A percentile compares a stretch with the other conserved stretches of the same genome.
phyloP scores from a whole-genome alignment of 1,140 invertebrate species.

The Pogonognathellus flavescens region DNA sequence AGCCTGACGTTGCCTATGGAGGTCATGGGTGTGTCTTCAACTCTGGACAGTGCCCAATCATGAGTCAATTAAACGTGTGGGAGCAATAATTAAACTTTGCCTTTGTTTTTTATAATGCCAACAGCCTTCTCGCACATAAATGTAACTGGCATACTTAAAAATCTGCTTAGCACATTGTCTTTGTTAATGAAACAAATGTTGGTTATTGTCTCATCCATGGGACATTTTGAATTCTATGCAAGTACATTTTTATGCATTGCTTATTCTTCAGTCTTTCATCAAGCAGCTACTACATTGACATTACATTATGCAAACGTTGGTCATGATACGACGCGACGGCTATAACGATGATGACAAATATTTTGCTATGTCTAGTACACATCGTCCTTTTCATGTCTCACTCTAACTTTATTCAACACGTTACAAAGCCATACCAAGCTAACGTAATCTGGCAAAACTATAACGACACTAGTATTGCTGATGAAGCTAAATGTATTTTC shows the following conservation, averaged over 20 bases:
- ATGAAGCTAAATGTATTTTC: slow-evolving; percentile 38
- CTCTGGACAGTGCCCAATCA: slow-evolving; percentile 60
- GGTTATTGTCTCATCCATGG: neutral
- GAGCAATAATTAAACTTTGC: slow-evolving; percentile 50
- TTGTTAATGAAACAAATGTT: slow-evolving; percentile 24
- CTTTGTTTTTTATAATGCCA: neutral
- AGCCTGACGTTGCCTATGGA: slow-evolving; percentile 50
- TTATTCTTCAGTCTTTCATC: neutral
- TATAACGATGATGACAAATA: slow-evolving; percentile 23
- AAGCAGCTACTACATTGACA: neutral
- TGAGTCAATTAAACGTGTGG: slow-evolving; percentile 58
- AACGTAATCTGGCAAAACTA: slow-evolving; percentile 7
- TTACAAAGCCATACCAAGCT: neutral
- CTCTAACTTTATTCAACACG: neutral
- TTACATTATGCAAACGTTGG: slow-evolving; percentile 1
- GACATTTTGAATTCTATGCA: neutral
- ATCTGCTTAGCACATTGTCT: neutral
- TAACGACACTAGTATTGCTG: slow-evolving; percentile 21
- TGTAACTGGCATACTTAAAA: neutral
- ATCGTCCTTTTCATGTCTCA: neutral
- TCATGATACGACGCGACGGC: neutral
- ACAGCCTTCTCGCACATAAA: neutral
- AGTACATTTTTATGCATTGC: neutral
- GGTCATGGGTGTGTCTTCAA: slow-evolving; percentile 63
- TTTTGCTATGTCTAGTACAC: neutral